Percentiles rank a stretch among this genome's conserved stretches.
Conservation (phyloP, 2,113 vertebrate species). For the Toxotes chatareus region DNA sequence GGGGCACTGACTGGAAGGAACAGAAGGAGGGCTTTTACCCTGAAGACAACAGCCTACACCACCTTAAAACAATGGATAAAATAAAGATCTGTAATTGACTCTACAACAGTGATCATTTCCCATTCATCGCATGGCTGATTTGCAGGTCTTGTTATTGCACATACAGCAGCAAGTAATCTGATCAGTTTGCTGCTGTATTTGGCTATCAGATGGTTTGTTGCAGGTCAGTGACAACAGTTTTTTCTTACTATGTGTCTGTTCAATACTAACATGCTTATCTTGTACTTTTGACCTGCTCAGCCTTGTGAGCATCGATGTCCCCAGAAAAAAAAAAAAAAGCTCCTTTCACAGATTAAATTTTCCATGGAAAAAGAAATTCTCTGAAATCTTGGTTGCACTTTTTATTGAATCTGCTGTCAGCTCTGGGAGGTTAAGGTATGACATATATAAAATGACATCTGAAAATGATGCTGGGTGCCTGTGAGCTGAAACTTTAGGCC, state of each 20-base stretch:
- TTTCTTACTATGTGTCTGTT: slow-evolving; percentile 77
- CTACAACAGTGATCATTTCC: slow-evolving; percentile 51
- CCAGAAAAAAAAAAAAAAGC: slow-evolving; percentile 34
- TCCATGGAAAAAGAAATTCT: slow-evolving; percentile 18
- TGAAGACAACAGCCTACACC: slow-evolving; percentile 23
- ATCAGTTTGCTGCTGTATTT: slow-evolving; percentile 58
- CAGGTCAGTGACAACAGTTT: slow-evolving; percentile 79
- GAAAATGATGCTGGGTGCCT: neutral
- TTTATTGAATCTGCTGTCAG: slow-evolving; percentile 41
- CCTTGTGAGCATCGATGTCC: slow-evolving; percentile 65
- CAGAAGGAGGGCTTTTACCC: neutral
- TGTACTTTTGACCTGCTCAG: slow-evolving; percentile 75
- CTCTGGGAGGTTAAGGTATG: slow-evolving; percentile 31
- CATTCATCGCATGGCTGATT: slow-evolving; percentile 47
- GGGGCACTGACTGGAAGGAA: slow-evolving; percentile 4
- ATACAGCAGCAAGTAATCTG: slow-evolving; percentile 44
- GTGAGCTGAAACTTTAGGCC: neutral
- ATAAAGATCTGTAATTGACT: slow-evolving; percentile 58
- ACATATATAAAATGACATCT: slow-evolving; percentile 24
- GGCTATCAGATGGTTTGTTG: slow-evolving; percentile 76
- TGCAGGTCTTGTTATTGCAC: slow-evolving; percentile 50
- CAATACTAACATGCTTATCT: slow-evolving; percentile 82
- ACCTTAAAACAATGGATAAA: slow-evolving; percentile 30
- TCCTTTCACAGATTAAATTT: slow-evolving; percentile 46
- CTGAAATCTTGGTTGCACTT: slow-evolving; percentile 22